These are phyloP conservation scores for Bilobella aurantiaca DNA, from an alignment of 1,140 invertebrate species.

Conservation along the genomic window DNA sequence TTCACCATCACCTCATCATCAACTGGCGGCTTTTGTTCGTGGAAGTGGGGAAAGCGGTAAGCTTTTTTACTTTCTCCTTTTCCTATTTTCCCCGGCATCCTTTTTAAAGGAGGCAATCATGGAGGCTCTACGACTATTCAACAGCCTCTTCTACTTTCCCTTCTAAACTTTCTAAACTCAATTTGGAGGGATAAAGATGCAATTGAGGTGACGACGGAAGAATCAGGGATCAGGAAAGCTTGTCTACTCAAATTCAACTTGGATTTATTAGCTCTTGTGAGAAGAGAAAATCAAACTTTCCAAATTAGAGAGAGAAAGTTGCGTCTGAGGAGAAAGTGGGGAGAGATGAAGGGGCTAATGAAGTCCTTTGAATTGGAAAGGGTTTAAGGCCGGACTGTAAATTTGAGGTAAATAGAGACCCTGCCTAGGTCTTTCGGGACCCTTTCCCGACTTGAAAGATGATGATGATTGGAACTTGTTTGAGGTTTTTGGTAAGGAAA, in stretches of 20 bases:
- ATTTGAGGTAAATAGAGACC: not conserved
- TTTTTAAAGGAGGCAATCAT: no score
- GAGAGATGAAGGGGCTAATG: not conserved
- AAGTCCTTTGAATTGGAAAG: not conserved
- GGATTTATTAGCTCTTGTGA: not conserved
- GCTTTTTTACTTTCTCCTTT: no score
- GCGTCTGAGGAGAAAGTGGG: not conserved
- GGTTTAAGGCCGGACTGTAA: not conserved
- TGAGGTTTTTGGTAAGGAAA: not conserved
- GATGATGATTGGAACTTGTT: not conserved
- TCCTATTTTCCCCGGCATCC: no score
- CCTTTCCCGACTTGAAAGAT: not conserved
- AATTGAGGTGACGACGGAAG: slow-evolving; percentile 1
- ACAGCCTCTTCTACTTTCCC: not conserved
- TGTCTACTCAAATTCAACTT: not conserved
- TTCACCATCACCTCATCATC: no score
- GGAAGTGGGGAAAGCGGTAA: no score
- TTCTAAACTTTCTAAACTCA: not conserved
- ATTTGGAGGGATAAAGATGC: not conserved
- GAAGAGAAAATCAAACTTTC: not conserved
- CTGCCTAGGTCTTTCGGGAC: not conserved
- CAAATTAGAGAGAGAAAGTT: not conserved
- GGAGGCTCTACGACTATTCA: not conserved
- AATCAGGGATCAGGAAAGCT: not conserved
- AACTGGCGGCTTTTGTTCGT: no score